Evolutionary conservation across 2,113 vertebrate species (phyloP).

Genomic region (Calidris pygmaea): DNA sequence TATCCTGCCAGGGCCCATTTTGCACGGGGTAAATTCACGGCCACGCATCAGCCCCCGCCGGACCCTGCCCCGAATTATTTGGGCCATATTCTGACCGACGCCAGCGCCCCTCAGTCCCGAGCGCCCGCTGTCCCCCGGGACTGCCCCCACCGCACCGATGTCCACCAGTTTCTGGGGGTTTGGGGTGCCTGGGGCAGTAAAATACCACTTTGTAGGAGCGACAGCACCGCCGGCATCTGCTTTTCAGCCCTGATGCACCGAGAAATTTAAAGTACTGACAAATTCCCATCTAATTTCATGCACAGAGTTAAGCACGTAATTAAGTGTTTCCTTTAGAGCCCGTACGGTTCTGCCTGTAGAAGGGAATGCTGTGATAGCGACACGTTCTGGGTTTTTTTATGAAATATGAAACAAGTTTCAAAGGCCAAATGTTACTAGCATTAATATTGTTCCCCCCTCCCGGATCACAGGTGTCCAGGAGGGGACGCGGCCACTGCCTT

Average conservation of each 20-base stretch:
- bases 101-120: not conserved
- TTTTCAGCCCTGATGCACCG: not conserved
- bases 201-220: rapidly evolving
- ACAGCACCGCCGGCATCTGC: not conserved
- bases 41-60: rapidly evolving
- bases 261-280: not conserved
- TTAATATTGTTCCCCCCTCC: rapidly evolving
- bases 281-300: not conserved
- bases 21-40: rapidly evolving
- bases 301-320: not conserved
- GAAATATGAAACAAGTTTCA: not conserved
- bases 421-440: not conserved
- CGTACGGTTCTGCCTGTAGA: not conserved
- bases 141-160: rapidly evolving
- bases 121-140: rapidly evolving
- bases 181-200: not conserved
- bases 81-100: rapidly evolving
- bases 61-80: too few species aligned
- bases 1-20: rapidly evolving
- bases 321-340: not conserved
- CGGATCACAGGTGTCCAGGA: rapidly evolving
- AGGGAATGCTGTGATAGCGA: rapidly evolving
- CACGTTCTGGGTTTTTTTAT: rapidly evolving
- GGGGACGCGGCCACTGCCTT: rapidly evolving
- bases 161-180: rapidly evolving